Evolutionary conservation across 2,888 invertebrate species (phyloP).

Genomic region (Idaea biselata): DNA sequence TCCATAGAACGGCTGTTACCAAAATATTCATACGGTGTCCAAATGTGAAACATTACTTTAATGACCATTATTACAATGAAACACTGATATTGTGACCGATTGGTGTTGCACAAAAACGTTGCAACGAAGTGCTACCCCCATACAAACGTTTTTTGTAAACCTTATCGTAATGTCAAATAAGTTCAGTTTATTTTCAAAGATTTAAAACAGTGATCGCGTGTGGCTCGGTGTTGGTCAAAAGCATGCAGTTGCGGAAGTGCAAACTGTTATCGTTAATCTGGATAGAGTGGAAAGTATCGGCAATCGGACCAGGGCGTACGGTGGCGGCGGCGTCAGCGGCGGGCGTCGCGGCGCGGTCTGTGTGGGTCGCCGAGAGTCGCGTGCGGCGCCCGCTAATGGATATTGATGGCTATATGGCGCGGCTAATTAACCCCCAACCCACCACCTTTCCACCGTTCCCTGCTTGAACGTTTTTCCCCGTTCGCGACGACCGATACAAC

Average conservation of each 20-base stretch:
- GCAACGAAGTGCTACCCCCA: not conserved
- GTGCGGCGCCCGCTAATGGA: constrained; percentile 78
- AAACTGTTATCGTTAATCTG: constrained; percentile 58
- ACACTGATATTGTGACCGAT: constrained; percentile 8
- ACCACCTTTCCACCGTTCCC: constrained; percentile 49
- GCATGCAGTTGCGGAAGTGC: constrained; percentile 56
- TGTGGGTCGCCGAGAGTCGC: constrained; percentile 53
- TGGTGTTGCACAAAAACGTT: constrained; percentile 5
- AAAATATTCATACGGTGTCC: constrained; percentile 12
- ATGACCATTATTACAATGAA: constrained; percentile 11
- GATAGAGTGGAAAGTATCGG: constrained; percentile 57
- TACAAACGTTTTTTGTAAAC: not conserved
- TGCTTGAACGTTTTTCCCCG: constrained; percentile 47
- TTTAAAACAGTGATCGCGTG: constrained; percentile 25
- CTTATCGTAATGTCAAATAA: not conserved
- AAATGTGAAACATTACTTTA: constrained; percentile 16
- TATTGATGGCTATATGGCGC: constrained; percentile 75
- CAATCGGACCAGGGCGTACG: constrained; percentile 44
- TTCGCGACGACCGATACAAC: constrained; percentile 46
- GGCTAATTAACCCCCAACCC: constrained; percentile 70
- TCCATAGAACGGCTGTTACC: constrained; percentile 16
- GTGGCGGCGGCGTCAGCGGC: constrained; percentile 26
- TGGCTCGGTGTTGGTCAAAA: constrained; percentile 38
- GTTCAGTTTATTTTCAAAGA: constrained; percentile 9
- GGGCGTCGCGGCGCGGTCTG: constrained; percentile 30